Conservation (phyloP, 2,888 invertebrate species). For the Glaucopsyche alexis region DNA sequence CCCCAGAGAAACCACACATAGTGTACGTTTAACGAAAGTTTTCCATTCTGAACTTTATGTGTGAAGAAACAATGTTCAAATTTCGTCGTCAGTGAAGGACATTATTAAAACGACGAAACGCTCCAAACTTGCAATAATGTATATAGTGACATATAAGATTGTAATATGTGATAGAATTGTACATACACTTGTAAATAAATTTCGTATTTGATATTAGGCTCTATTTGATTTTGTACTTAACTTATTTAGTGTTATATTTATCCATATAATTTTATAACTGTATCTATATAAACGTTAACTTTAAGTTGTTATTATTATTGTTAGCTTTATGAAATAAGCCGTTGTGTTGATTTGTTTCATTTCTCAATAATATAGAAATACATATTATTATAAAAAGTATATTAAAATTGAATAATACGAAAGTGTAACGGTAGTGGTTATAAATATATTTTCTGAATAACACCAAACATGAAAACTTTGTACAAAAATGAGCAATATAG, state of each 20-base stretch:
- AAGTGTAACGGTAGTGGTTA: slow-evolving; percentile 62
- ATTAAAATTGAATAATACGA: slow-evolving; percentile 52
- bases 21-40: slow-evolving; percentile 80
- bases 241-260: slow-evolving; percentile 56
- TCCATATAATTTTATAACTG: slow-evolving; percentile 35
- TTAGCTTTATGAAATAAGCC: slow-evolving; percentile 29
- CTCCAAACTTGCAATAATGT: slow-evolving; percentile 75
- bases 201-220: slow-evolving; percentile 62
- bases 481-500: slow-evolving; percentile 80
- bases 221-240: slow-evolving; percentile 74
- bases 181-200: slow-evolving; percentile 74
- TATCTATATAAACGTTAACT: slow-evolving; percentile 31
- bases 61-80: slow-evolving; percentile 58
- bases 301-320: slow-evolving; percentile 27
- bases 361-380: slow-evolving; percentile 37
- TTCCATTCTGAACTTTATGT: slow-evolving; percentile 65
- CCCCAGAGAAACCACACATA: slow-evolving; percentile 80
- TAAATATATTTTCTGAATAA: slow-evolving; percentile 71
- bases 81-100: slow-evolving; percentile 55
- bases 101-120: slow-evolving; percentile 49
- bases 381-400: slow-evolving; percentile 42
- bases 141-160: slow-evolving; percentile 75
- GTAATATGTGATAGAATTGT: slow-evolving; percentile 80
- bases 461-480: slow-evolving; percentile 78
- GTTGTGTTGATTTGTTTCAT: slow-evolving; percentile 37